A percentile compares a stretch with the other conserved stretches of the same genome.
Conservation (phyloP, 2,888 invertebrate species). For the Bellardia bayeri region DNA sequence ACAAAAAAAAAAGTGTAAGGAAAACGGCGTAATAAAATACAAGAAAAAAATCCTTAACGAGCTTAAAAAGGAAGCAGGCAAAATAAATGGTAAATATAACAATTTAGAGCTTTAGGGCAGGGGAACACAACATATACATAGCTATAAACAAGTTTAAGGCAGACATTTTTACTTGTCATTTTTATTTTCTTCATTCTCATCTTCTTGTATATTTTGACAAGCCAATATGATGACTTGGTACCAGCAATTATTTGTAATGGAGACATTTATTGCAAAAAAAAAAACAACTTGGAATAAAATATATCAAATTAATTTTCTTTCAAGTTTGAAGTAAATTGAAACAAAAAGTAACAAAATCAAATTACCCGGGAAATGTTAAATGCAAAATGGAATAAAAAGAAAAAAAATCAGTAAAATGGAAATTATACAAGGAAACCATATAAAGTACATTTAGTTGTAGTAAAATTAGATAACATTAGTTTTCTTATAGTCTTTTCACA, state of each 20-base stretch:
- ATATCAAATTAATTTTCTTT: constrained; percentile 19
- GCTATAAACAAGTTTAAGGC: constrained; percentile 14
- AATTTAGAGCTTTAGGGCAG: constrained; percentile 43
- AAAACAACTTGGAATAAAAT: constrained; percentile 1
- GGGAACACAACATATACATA: neutral
- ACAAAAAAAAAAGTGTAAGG: constrained; percentile 33
- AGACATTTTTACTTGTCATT: constrained; percentile 11
- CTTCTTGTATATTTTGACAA: constrained; percentile 73
- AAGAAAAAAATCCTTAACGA: constrained; percentile 52
- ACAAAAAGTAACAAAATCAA: constrained; percentile 27
- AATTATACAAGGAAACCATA: neutral
- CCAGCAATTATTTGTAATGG: constrained; percentile 83
- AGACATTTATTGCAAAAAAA: constrained; percentile 76
- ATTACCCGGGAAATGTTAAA: neutral
- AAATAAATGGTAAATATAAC: constrained; percentile 14
- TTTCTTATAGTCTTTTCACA: too few species aligned
- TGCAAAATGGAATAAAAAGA: constrained; percentile 27
- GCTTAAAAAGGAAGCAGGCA: constrained; percentile 22
- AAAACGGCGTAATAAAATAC: constrained; percentile 32
- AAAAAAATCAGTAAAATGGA: neutral
- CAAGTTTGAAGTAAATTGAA: constrained; percentile 32
- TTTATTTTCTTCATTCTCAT: neutral
- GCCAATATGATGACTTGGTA: constrained; percentile 80
- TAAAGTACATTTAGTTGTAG: too few species aligned
- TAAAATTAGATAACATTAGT: too few species aligned